Conservation (phyloP, 2,797 vertebrate genomes). For the Argya squamiceps region DNA sequence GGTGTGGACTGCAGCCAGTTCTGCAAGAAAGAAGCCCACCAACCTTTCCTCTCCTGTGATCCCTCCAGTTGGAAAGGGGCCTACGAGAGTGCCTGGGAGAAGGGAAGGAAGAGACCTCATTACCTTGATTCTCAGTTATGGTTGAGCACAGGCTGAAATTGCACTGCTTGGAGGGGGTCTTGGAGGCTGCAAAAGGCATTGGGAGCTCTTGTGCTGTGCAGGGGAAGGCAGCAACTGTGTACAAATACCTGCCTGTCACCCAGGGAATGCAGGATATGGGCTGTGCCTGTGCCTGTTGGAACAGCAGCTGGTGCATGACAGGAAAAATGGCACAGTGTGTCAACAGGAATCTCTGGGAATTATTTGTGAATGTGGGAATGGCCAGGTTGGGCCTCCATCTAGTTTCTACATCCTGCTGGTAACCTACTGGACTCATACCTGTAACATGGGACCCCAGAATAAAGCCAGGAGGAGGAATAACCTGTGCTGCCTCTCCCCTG, state of each 20-base stretch:
- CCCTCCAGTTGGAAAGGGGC: background rate
- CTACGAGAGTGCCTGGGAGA: background rate
- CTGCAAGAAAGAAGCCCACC: background rate
- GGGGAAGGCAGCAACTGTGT: background rate
- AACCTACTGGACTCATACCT: background rate
- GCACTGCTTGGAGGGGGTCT: rapidly evolving
- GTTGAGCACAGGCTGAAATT: background rate
- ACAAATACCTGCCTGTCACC: background rate
- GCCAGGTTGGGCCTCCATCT: background rate
- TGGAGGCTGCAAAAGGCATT: background rate
- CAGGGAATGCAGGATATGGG: too few relatives aligned
- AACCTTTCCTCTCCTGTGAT: background rate
- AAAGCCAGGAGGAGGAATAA: background rate
- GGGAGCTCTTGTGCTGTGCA: rapidly evolving
- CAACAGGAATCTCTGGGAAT: background rate
- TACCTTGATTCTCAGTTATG: background rate
- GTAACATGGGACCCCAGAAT: background rate
- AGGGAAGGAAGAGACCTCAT: background rate
- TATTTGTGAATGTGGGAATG: background rate
- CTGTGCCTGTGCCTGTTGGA: too few relatives aligned
- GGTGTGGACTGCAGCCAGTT: background rate
- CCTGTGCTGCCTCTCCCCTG: background rate
- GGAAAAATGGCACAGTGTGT: too few relatives aligned
- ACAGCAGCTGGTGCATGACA: too few relatives aligned
- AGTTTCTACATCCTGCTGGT: background rate